These are phyloP conservation scores for Ceyx cyanopectus DNA, from an alignment of 2,113 vertebrate species.

Conservation along the genomic window DNA sequence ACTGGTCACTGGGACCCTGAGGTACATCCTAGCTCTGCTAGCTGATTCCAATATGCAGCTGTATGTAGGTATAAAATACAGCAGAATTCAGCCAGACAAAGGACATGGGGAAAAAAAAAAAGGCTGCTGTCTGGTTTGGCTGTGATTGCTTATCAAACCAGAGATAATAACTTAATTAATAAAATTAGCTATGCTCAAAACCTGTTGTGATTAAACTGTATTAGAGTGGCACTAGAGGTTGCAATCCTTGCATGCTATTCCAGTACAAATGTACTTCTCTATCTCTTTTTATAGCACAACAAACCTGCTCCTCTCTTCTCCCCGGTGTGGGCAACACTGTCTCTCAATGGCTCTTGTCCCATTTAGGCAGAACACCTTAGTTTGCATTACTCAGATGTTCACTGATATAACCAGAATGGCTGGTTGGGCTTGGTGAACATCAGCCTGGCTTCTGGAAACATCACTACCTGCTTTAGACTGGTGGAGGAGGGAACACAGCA, in stretches of 20 bases:
- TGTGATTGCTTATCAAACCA: neutral
- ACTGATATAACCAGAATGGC: neutral
- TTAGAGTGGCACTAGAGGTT: neutral
- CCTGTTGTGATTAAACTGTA: neutral
- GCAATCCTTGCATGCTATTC: neutral
- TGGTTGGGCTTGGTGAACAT: neutral
- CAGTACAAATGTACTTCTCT: neutral
- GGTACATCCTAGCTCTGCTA: neutral
- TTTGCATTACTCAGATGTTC: neutral
- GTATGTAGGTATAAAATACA: neutral
- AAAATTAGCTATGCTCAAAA: neutral
- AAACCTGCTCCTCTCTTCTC: neutral
- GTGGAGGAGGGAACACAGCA: neutral
- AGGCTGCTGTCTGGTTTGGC: neutral
- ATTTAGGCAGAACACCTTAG: neutral
- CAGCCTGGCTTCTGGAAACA: neutral
- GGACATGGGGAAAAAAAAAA: neutral
- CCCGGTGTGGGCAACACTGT: rapidly evolving
- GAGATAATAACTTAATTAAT: neutral
- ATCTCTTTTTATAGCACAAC: neutral
- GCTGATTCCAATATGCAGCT: neutral
- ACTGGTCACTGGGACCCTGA: neutral
- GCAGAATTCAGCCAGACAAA: neutral
- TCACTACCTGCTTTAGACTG: neutral
- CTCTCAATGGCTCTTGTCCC: neutral